phyloP scores from a whole-genome alignment of 2,797 vertebrate genomes.

The Tenualosa thibaudeaui region DNA sequence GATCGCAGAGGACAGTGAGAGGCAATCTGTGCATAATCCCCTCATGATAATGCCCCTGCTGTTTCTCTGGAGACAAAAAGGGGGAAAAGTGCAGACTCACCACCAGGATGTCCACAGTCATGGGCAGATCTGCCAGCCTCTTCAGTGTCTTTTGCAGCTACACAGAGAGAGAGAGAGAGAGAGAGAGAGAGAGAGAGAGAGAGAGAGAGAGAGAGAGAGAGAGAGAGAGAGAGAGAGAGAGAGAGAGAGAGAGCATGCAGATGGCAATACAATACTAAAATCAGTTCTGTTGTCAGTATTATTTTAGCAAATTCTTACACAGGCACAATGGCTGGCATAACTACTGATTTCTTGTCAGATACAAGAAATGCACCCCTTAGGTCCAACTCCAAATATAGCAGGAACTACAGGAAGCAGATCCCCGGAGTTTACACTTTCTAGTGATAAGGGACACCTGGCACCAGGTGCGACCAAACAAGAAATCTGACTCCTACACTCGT shows the following conservation, averaged over 20 bases:
- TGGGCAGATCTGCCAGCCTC: slow-evolving; percentile 87
- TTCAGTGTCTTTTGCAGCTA: slow-evolving; percentile 92
- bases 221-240: background rate
- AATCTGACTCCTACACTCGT: background rate
- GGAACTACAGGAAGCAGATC: background rate
- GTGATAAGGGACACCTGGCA: background rate
- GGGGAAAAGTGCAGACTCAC: slow-evolving; percentile 71
- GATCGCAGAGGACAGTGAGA: background rate
- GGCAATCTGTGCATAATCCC: background rate
- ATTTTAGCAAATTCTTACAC: background rate
- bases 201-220: background rate
- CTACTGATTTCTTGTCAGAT: background rate
- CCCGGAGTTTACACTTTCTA: background rate
- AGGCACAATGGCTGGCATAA: background rate
- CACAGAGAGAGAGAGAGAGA: slow-evolving; percentile 1
- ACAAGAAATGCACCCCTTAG: background rate
- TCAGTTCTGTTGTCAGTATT: background rate
- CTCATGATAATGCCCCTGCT: background rate
- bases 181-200: slow-evolving; percentile 10
- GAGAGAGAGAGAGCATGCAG: background rate
- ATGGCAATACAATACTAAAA: background rate
- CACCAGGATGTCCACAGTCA: slow-evolving; percentile 95
- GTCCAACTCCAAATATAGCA: background rate
- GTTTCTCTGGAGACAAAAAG: background rate
- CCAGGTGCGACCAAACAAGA: background rate